Evolutionary conservation across 2,888 invertebrate species (phyloP).

Genomic region (Eristalis tenax): DNA sequence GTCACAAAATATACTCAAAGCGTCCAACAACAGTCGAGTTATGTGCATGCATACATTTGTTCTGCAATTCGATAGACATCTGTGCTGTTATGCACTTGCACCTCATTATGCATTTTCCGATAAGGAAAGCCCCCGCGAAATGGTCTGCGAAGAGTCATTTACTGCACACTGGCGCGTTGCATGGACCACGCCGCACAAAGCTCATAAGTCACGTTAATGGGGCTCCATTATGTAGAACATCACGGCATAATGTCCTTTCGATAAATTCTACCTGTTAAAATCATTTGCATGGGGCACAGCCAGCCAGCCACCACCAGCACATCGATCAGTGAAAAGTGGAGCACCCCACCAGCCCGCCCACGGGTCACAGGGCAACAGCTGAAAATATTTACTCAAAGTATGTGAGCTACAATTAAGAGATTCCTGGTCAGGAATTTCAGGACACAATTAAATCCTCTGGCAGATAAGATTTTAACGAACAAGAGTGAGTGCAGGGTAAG

Average conservation of each 20-base stretch:
- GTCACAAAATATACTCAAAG: not conserved
- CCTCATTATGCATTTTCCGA: conserved; percentile 68
- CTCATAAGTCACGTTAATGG: conserved; percentile 69
- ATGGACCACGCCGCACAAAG: conserved; percentile 27
- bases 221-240: conserved; percentile 68
- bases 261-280: conserved; percentile 72
- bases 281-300: conserved; percentile 57
- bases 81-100: conserved; percentile 34
- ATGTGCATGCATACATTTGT: not conserved
- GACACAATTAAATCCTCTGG: conserved; percentile 69
- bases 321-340: conserved; percentile 45
- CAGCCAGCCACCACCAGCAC: not conserved
- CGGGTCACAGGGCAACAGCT: conserved; percentile 36
- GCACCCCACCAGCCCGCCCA: not conserved
- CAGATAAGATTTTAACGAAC: conserved; percentile 67
- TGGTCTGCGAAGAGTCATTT: conserved; percentile 32
- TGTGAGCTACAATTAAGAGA: conserved; percentile 68
- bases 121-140: conserved; percentile 54
- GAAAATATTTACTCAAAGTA: conserved; percentile 61
- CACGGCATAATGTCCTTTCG: conserved; percentile 68
- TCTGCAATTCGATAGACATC: too few relatives aligned
- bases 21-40: not conserved
- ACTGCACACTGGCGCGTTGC: not conserved
- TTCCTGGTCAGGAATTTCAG: conserved; percentile 70
- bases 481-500: not conserved